These are phyloP conservation scores for Dioctria linearis DNA, from an alignment of 2,888 invertebrate genomes.

Conservation along the genomic window DNA sequence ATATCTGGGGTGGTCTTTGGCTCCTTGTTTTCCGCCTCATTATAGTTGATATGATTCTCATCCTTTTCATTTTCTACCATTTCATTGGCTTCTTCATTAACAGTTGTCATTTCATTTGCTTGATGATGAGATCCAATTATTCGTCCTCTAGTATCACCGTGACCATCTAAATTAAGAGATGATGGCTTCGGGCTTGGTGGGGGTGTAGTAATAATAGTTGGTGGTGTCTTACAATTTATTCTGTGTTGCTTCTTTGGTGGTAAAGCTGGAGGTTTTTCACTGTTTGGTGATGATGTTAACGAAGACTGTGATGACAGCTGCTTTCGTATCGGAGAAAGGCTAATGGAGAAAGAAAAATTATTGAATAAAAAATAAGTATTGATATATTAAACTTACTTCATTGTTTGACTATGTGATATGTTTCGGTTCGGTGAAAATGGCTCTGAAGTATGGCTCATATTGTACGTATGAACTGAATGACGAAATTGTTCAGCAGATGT, in stretches of 20 bases:
- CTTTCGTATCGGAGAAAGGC: slow-evolving; percentile 59
- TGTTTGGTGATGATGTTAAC: slow-evolving; percentile 59
- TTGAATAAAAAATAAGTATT: slow-evolving; percentile 51
- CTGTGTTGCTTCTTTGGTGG: slow-evolving; percentile 76
- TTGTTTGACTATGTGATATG: slow-evolving; percentile 70
- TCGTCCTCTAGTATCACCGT: slow-evolving; percentile 53
- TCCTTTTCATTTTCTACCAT: slow-evolving; percentile 55
- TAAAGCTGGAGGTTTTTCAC: slow-evolving; percentile 74
- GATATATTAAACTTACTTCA: slow-evolving; percentile 66
- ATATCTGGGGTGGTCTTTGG: slow-evolving; percentile 55
- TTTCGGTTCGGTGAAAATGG: slow-evolving; percentile 68
- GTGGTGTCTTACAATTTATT: slow-evolving; percentile 70
- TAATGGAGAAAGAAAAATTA: slow-evolving; percentile 44
- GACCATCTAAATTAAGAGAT: slow-evolving; percentile 54
- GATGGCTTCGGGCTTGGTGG: slow-evolving; percentile 69
- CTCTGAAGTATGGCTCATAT: slow-evolving; percentile 70
- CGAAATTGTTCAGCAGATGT: slow-evolving; percentile 84
- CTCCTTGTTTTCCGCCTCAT: slow-evolving; percentile 6
- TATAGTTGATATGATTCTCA: slow-evolving; percentile 31
- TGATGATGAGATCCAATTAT: slow-evolving; percentile 61
- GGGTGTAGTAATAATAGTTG: slow-evolving; percentile 72
- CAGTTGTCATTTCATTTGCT: slow-evolving; percentile 70
- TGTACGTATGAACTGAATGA: slow-evolving; percentile 89
- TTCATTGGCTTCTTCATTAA: slow-evolving; percentile 66
- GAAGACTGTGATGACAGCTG: slow-evolving; percentile 58